Evolutionary conservation across 2,888 invertebrate species (phyloP).

Genomic region (Coelinius sp.): DNA sequence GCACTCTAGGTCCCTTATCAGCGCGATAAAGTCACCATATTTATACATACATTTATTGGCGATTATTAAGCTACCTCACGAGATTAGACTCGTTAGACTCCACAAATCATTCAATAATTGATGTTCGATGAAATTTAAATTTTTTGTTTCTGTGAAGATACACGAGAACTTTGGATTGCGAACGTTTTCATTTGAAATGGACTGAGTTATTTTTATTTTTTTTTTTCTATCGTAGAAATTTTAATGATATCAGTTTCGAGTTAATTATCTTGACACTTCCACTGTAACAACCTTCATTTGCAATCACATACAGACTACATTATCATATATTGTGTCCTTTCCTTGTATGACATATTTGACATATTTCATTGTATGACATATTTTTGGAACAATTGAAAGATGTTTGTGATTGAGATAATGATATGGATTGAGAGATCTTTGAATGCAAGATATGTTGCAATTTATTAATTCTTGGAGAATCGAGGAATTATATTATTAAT

Average conservation of each 20-base stretch:
- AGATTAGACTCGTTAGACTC: slow-evolving; percentile 9
- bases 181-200: background rate
- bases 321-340: slow-evolving; percentile 23
- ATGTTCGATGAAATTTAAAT: slow-evolving; percentile 4
- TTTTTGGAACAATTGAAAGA: background rate
- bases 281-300: slow-evolving; percentile 30
- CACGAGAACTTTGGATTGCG: background rate
- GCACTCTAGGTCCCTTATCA: slow-evolving; percentile 45
- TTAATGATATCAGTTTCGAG: slow-evolving; percentile 29
- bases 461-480: background rate
- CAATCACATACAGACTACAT: slow-evolving; percentile 27
- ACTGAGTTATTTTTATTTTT: background rate
- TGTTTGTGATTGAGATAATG: background rate
- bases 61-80: slow-evolving; percentile 22
- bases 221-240: slow-evolving; percentile 5
- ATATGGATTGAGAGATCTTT: too few species aligned
- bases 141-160: background rate
- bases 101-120: slow-evolving; percentile 4
- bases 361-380: slow-evolving; percentile 7
- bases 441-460: background rate
- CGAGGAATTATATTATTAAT: background rate
- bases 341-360: slow-evolving; percentile 11
- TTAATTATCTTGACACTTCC: slow-evolving; percentile 34
- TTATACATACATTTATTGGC: slow-evolving; percentile 32
- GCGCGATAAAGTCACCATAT: slow-evolving; percentile 44